phyloP scores from a whole-genome alignment of 2,888 invertebrate genomes.

The Sacculina carcini region DNA sequence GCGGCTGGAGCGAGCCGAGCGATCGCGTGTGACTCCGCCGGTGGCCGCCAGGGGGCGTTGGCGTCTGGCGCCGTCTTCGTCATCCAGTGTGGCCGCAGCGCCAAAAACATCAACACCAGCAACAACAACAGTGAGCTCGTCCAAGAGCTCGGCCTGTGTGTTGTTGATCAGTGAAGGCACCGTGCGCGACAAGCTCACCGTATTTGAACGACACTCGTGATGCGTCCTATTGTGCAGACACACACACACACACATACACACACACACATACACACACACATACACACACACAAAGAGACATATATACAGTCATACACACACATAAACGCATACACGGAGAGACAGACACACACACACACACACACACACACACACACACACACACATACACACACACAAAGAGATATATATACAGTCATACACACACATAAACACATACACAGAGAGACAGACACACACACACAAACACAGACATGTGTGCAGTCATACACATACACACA shows the following conservation, averaged over 20 bases:
- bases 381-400: no score
- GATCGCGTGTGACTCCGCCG: background rate
- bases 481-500: background rate
- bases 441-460: no score
- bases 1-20: background rate
- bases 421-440: no score
- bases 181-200: conserved; percentile 53
- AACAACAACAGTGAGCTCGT: no score
- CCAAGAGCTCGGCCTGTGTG: no score
- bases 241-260: background rate
- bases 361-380: background rate
- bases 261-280: background rate
- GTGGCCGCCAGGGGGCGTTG: background rate
- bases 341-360: background rate
- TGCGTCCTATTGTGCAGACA: background rate
- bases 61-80: background rate
- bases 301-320: no score
- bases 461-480: background rate
- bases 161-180: conserved; percentile 44
- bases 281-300: background rate
- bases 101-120: conserved; percentile 6
- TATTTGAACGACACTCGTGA: no score
- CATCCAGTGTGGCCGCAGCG: conserved; percentile 1
- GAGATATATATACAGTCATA: no score
- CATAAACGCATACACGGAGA: no score